phyloP scores from a whole-genome alignment of 2,888 invertebrate genomes.

The Lydus trimaculatus region DNA sequence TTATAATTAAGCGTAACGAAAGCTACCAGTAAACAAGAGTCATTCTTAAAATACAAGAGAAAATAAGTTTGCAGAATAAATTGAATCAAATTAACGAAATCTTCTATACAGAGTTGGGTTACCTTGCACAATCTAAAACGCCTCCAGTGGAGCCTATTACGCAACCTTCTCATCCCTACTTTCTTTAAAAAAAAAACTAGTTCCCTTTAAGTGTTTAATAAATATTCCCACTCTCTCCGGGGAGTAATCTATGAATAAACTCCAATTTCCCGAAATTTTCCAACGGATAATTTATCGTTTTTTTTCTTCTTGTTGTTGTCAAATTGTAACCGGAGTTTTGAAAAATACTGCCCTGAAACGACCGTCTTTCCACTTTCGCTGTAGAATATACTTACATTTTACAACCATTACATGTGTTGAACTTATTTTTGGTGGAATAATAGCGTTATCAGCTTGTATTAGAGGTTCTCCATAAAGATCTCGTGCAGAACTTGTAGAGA shows the following conservation, averaged over 20 bases:
- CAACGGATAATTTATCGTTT: not conserved
- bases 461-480: too few species aligned
- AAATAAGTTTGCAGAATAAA: not conserved
- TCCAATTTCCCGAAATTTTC: not conserved
- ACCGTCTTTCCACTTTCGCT: too few species aligned
- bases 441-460: too few species aligned
- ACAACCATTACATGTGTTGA: too few species aligned
- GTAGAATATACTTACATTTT: too few species aligned
- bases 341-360: not conserved
- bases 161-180: not conserved
- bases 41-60: not conserved
- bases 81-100: not conserved
- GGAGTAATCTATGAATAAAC: not conserved
- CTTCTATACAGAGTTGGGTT: not conserved
- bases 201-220: not conserved
- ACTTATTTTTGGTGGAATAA: too few species aligned
- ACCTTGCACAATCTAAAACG: too few species aligned
- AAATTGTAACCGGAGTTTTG: not conserved
- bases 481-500: too few species aligned
- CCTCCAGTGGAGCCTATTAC: too few species aligned
- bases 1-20: not conserved
- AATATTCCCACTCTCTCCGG: not conserved
- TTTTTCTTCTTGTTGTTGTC: not conserved
- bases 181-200: not conserved
- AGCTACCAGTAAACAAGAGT: not conserved